Conservation (phyloP, 64 coral and sea anemone genomes). For the Platygyra sinensis region DNA sequence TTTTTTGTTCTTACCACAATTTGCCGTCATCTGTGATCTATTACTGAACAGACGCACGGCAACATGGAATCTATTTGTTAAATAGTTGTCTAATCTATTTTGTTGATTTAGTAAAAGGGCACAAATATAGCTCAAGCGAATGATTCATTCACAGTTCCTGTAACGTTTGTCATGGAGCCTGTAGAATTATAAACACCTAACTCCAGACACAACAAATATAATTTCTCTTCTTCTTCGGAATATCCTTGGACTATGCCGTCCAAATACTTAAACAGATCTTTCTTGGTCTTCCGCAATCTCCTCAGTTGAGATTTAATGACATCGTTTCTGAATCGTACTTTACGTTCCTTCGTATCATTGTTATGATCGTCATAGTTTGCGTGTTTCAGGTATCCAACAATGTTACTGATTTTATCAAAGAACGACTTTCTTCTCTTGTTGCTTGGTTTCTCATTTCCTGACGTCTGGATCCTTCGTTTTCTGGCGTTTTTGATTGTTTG, state of each 20-base stretch:
- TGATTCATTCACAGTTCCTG: background rate
- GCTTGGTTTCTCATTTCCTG: background rate
- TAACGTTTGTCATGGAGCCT: too few relatives aligned
- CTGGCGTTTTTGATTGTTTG: background rate
- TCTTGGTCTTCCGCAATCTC: background rate
- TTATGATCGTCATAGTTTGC: background rate
- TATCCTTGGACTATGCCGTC: background rate
- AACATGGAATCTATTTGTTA: too few relatives aligned
- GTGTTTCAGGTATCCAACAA: background rate
- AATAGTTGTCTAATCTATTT: too few relatives aligned
- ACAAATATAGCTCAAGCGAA: background rate
- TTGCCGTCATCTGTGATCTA: too few relatives aligned
- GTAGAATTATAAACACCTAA: background rate
- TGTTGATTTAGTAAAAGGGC: too few relatives aligned
- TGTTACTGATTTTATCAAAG: background rate
- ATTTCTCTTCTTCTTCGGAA: background rate
- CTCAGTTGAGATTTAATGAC: background rate
- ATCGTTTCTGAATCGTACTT: conserved; percentile 9
- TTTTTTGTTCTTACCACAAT: too few relatives aligned
- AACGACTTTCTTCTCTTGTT: conserved; percentile 1
- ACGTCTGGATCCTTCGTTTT: background rate
- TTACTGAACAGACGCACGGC: too few relatives aligned
- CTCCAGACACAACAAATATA: background rate
- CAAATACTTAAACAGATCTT: background rate
- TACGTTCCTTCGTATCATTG: background rate